phyloP scores from a whole-genome alignment of 2,113 vertebrate genomes.

The Struthidea cinerea region DNA sequence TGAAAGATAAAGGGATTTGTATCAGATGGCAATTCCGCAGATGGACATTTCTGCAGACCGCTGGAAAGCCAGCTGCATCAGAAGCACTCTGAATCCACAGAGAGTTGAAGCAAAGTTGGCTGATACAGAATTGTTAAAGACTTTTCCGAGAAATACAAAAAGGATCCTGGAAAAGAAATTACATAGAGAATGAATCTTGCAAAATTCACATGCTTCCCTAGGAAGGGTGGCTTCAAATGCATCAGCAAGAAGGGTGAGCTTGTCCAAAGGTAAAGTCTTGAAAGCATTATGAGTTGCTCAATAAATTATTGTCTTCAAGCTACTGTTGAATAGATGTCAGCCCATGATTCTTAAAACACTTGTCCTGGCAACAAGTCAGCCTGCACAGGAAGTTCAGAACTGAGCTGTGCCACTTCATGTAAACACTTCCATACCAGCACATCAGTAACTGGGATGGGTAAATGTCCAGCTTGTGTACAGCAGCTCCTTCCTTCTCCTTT shows the following conservation, averaged over 20 bases:
- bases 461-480: fast-evolving
- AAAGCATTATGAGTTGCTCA: not conserved
- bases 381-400: not conserved
- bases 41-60: not conserved
- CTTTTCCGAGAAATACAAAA: not conserved
- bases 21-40: not conserved
- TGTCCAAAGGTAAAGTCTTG: not conserved
- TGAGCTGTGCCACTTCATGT: not conserved
- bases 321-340: not conserved
- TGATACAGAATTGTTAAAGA: fast-evolving
- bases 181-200: fast-evolving
- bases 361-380: not conserved
- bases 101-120: not conserved
- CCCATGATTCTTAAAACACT: not conserved
- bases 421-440: not conserved
- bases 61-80: not conserved
- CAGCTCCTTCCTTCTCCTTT: not conserved
- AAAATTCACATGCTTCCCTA: not conserved
- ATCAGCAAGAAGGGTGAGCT: not conserved
- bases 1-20: not conserved
- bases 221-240: not conserved
- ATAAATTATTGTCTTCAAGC: not conserved
- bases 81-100: not conserved
- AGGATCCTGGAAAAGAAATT: not conserved
- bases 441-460: fast-evolving